These are phyloP conservation scores for Parotia lawesii DNA, from an alignment of 2,113 vertebrate species.

Conservation along the genomic window DNA sequence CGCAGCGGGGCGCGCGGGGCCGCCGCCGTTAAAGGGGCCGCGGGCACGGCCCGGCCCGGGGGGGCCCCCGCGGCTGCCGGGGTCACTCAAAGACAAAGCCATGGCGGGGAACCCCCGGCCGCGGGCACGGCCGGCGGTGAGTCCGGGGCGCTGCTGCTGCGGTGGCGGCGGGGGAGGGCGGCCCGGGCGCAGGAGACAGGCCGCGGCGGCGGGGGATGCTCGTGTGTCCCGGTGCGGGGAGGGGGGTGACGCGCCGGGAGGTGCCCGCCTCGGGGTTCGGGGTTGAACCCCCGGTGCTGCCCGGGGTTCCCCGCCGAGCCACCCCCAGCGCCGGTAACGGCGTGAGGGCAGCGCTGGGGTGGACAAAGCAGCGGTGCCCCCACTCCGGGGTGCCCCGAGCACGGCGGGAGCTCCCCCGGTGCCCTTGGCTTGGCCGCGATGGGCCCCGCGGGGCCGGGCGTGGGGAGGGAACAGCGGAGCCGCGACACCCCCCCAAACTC, in stretches of 20 bases:
- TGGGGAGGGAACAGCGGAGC: not conserved
- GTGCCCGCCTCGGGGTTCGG: no score
- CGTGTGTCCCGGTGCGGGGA: no score
- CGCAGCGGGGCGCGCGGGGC: conserved; percentile 89
- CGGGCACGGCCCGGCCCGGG: conserved; percentile 76
- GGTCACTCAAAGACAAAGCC: not conserved
- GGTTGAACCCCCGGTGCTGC: not conserved
- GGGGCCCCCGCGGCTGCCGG: not conserved
- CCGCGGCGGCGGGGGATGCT: no score
- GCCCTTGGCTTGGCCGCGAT: not conserved
- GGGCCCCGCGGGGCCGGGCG: not conserved
- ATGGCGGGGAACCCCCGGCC: not conserved
- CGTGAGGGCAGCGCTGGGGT: not conserved
- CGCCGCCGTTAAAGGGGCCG: conserved; percentile 95
- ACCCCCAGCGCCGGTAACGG: not conserved
- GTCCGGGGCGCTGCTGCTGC: not conserved
- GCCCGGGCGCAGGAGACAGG: not conserved
- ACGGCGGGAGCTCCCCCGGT: not conserved
- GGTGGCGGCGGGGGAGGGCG: not conserved
- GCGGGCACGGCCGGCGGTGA: not conserved
- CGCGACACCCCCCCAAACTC: not conserved
- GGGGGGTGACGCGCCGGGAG: no score
- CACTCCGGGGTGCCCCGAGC: not conserved
- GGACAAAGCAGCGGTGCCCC: not conserved
- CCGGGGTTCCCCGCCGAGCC: not conserved